Base-by-base conservation (phyloP, 2,113 vertebrate species). In the Ranitomeya variabilis region DNA sequence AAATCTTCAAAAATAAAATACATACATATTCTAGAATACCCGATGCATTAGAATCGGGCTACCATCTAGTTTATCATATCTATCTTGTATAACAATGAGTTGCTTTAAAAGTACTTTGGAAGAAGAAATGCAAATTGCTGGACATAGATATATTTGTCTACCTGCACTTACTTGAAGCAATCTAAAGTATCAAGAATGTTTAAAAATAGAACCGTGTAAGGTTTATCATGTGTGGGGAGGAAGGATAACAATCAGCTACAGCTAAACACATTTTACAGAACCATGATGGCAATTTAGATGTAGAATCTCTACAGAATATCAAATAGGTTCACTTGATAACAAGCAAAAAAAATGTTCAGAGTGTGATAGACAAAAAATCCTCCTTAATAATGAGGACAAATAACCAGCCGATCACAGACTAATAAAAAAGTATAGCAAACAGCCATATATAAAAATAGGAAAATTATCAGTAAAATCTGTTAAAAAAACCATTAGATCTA, bases 221-320 rank as follows among this genome's bases (percentile, higher is more conserved):
- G 6, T 21, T 83, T 67, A 15, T 67, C 81, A 69, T 69, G 81
- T 83, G 14, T 67, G 51, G 9, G 21, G 7, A 69, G 59, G 81
- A 83, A 83, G 45, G 45, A 67, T 83, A 69, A 83, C 81, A 69
- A 83, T 83, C 81, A 54, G 45, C 62, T 83, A 83, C 66, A 69
- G 62, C 81, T 83, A 67, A 83, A 69, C 62, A 54, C 45, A 67
- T 67, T 80, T 83, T 83, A 67, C 37, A 67, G 62, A 69, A 52
- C 45, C 45, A 69, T 83, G 81, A 83, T 83, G 81, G 54, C 80
- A 83, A 83, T 83, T 83, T 52, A 67, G 45, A 67, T 54, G 64
- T 67, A 54, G 45, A 67, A 67, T 83, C 81, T 83, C 37, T 69
- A 11, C 81, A 67, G 81, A 83, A 83, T 83, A 83, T 83, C 81